Evolutionary conservation across 2,888 invertebrate species (phyloP), one percentile per base, ranked within the genome.

Genomic region (Ennomos quercinarius): DNA sequence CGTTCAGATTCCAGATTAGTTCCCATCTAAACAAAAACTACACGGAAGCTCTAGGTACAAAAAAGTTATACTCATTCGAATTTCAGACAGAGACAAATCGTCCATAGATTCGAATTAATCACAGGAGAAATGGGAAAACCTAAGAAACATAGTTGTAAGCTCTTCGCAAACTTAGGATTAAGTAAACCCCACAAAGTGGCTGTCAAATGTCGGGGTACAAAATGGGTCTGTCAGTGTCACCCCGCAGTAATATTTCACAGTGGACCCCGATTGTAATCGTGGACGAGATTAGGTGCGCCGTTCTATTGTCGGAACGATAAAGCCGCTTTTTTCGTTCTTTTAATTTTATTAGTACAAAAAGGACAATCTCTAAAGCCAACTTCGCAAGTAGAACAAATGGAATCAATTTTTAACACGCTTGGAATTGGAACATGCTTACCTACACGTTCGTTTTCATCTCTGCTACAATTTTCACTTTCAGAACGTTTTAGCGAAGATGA

Each of bases 301-400:
- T 71, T 66, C 66, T 57, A 72, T 78, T 74, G 71, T 76, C 61
- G 66, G 57, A 61, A 64, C 66, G 57, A 58, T 55, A 68, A 73
- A 68, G 57, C 71, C 67, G 61, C 56, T 48, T 61, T 64, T 53
- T 71, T 62, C 49, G 50, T 43, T 45, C 58, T 63, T 66, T 57
- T 64, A 63, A 64, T 66, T 64, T 63, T 58, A 61, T 53, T 64
- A 60, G 38, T 43, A 51, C 60, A 11, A 56, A 57, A 62, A 52
- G 58, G 42, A 62, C 57, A 57, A 57, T 48, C 52, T 27, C 38
- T 43, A 43, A 57, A 64, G 52, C 60, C 54, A 57, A 62, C 65
- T 58, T 53, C 39, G 42, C 36, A 55, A 60, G 40, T 60, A 43
- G 60, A 51, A 46, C 55, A 11, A 37, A 47, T 44, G 42, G 39